phyloP scores from a whole-genome alignment of 2,113 vertebrate genomes.

The Recurvirostra avosetta region DNA sequence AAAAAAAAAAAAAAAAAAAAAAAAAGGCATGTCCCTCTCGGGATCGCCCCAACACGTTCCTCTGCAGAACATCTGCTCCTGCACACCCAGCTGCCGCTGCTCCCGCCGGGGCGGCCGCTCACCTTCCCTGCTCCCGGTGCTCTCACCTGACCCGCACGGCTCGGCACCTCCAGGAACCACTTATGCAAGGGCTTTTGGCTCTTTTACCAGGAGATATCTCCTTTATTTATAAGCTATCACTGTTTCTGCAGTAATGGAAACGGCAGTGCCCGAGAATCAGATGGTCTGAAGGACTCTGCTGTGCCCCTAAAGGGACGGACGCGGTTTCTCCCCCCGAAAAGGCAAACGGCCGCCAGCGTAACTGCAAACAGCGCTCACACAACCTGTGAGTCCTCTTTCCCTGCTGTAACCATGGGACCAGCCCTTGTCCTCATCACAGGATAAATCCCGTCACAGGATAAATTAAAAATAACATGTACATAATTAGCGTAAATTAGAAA shows the following conservation, averaged over 20 bases:
- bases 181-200: not conserved
- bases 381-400: not conserved
- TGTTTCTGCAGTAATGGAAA: not conserved
- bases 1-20: too few species aligned
- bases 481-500: not conserved
- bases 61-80: constrained; percentile 34
- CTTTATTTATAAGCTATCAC: not conserved
- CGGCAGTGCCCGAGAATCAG: fast-evolving
- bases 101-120: not conserved
- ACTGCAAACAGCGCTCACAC: not conserved
- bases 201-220: not conserved
- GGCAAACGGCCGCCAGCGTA: fast-evolving
- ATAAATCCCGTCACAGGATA: not conserved
- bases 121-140: not conserved
- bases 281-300: not conserved
- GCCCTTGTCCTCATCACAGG: not conserved
- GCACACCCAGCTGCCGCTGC: not conserved
- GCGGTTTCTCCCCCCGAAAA: not conserved
- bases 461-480: not conserved
- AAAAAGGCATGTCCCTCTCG: not conserved
- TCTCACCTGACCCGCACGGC: fast-evolving
- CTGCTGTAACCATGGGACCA: not conserved
- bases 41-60: not conserved
- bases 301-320: not conserved
- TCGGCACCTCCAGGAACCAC: not conserved